Evolutionary conservation across 2,797 vertebrate genomes (phyloP), one percentile per base, ranked within the genome.

Genomic region (Myotis findleyi): DNA sequence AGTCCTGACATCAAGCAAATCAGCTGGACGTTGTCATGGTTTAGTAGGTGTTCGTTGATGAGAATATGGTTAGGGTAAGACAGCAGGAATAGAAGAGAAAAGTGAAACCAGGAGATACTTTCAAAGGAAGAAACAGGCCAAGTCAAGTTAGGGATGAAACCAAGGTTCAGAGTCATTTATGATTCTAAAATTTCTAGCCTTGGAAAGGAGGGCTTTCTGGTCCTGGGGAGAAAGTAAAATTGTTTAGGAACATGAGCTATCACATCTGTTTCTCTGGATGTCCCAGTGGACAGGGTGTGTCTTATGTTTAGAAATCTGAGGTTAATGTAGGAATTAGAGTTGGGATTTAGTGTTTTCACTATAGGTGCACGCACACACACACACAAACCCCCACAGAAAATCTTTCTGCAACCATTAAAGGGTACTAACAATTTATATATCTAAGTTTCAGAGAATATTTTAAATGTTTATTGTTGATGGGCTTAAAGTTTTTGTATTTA

Each of bases 71-170:
- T 53, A 55, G 10, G 21, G n/a, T 25, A 49, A 85, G 25, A 76
- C 3, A 44, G 49, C 30, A 80, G 53, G 41, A 79, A 77, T 76
- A 13, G 72, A 83, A 82, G 92, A 55, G 59, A 80, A 95, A 53
- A 85, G 47, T 85, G 62, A 79, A 81, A 47, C 41, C 72, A 88
- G 30, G 66, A 68, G 38, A 85, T 25, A 68, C 41, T 68, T 87
- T 80, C 69, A 36, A 90, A 82, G 53, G 41, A 64, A 87, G 85
- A 79, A 85, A 92, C 30, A 77, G 20, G 21, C 49, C 38, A 94
- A 71, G 38, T 79, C 84, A 73, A 81, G 16, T 23, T 82, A 53
- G 73, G 8, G 16, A 38, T 68, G 38, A 89, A 80, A 92, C 49
- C 30, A 51, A 80, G 91, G 20, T 90, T 95, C 57, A 44, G 16